These are phyloP conservation scores for Sternotherus odoratus DNA, from an alignment of 2,797 vertebrate genomes.

Conservation along the genomic window DNA sequence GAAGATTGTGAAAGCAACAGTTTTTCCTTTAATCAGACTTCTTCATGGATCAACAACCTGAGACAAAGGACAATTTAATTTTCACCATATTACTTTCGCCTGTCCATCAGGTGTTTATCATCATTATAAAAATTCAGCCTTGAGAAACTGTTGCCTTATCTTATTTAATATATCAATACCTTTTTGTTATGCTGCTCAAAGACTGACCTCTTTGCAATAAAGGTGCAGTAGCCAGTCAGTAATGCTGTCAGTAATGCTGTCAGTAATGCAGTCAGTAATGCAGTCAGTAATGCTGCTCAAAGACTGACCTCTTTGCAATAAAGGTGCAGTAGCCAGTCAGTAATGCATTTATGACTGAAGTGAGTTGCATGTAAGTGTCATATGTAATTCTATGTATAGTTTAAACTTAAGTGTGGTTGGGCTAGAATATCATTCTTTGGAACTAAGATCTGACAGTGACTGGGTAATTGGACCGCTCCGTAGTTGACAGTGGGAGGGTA, in stretches of 20 bases:
- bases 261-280: too few relatives aligned
- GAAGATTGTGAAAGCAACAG: not conserved
- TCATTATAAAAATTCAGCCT: not conserved
- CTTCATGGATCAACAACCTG: not conserved
- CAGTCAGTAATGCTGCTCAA: not conserved
- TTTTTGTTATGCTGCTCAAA: not conserved
- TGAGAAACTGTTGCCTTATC: not conserved
- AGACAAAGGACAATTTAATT: not conserved
- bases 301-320: not conserved
- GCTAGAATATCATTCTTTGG: not conserved
- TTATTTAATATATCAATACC: not conserved
- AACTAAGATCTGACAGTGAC: not conserved
- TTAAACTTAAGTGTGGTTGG: not conserved
- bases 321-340: not conserved
- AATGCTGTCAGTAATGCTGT: too few relatives aligned
- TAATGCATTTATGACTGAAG: not conserved
- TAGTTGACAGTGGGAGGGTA: not conserved
- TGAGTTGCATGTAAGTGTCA: accelerated
- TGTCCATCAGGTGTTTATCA: not conserved
- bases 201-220: not conserved
- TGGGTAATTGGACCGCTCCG: not conserved
- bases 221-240: too few relatives aligned
- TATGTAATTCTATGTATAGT: not conserved
- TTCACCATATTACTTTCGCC: not conserved
- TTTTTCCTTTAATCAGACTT: not conserved